phyloP scores from a whole-genome alignment of 2,113 vertebrate species.

The Diphyllodes magnificus region DNA sequence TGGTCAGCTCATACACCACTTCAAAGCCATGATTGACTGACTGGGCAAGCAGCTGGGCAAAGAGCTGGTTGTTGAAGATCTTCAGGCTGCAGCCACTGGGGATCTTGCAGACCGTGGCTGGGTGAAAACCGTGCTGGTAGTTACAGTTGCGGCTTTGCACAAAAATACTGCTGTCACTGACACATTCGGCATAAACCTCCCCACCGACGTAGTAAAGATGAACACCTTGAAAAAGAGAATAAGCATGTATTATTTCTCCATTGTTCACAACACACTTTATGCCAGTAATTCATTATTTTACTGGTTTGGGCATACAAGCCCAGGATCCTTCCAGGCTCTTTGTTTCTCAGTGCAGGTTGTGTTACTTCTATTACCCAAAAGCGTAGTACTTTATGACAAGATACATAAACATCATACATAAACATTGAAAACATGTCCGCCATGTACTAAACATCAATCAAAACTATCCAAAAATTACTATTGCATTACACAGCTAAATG shows the following conservation, averaged over 20 bases:
- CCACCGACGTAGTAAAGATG: conserved; percentile 95
- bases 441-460: not conserved
- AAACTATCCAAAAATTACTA: not conserved
- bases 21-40: conserved; percentile 96
- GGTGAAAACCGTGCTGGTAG: conserved; percentile 96
- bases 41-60: conserved; percentile 93
- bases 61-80: conserved; percentile 99
- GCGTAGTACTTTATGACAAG: not conserved
- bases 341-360: not conserved
- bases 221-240: conserved; percentile 73
- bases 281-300: not conserved
- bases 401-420: not conserved
- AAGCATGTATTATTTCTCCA: not conserved
- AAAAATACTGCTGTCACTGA: conserved; percentile 98
- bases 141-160: conserved; percentile 99
- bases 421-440: not conserved
- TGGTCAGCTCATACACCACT: conserved; percentile 95
- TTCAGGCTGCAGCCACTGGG: conserved; percentile 98
- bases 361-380: not conserved
- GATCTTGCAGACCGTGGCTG: conserved; percentile 96
- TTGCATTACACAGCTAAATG: not conserved
- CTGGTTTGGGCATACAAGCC: not conserved
- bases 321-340: not conserved
- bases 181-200: conserved; percentile 94
- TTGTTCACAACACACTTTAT: not conserved